Evolutionary conservation across 2,888 invertebrate species (phyloP), one percentile per base, ranked within the genome.

Genomic region (Chrysotoxum bicinctum): DNA sequence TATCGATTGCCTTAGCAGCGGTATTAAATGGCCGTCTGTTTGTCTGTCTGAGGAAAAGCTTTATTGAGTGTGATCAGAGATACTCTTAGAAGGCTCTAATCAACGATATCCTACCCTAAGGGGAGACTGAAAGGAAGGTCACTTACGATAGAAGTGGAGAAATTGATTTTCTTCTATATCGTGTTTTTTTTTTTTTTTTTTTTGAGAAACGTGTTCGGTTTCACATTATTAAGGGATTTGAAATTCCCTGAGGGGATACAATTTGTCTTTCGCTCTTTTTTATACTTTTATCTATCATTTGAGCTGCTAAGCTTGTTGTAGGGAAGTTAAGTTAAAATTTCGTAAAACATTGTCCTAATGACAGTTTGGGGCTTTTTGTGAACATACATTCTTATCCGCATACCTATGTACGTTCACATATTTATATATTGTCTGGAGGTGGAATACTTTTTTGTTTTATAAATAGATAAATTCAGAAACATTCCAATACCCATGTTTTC

Each of bases 161-260:
- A 48, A 64, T 64, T 64, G 64, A 64, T 64, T 64, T 64, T 64
- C n/a, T n/a, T n/a, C n/a, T n/a, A n/a, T n/a, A n/a, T n/a, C n/a
- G n/a, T n/a, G n/a, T n/a, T 45, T n/a, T 8, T 35, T 3, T 1
- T 30, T 3, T 4, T 40, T 2, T 5, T n/a, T 7, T 37, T 8
- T 35, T 21, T n/a, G 23, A 8, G 50, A 62, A 62, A 26, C 43
- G 43, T 40, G 60, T 43, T 43, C 10, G 26, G 16, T 35, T 26
- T 62, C 50, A 26, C 21, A 14, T 58, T 30, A 50, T 30, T 35
- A 19, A 3, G 58, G 16, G 19, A 21, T 43, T 40, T 37, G 26
- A 6, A 62, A 43, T n/a, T 40, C 40, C 40, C 16, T 16, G 26
- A 26, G 43, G 40, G 60, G 10, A 40, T 43, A 10, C 0, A 43